Conservation (phyloP, 2,113 vertebrate species). For the Catharus minimus region DNA sequence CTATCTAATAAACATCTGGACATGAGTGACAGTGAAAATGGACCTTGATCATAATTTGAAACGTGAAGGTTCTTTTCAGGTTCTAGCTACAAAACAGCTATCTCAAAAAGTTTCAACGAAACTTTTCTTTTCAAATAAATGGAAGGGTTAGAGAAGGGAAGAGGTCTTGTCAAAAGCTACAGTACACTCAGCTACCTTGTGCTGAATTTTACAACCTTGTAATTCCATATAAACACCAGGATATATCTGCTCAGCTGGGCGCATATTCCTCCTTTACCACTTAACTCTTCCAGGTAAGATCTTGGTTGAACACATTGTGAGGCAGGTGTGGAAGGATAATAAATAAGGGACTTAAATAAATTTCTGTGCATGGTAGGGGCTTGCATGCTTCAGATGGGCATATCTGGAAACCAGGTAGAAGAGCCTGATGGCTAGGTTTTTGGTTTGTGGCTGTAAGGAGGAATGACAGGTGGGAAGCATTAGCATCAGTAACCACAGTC, state of each 20-base stretch:
- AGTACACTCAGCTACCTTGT: not conserved
- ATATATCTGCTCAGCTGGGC: not conserved
- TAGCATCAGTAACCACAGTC: not conserved
- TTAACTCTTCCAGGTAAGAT: not conserved
- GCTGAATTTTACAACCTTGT: not conserved
- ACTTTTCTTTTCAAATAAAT: not conserved
- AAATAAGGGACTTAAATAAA: not conserved
- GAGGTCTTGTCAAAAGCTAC: not conserved
- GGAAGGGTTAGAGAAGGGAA: not conserved
- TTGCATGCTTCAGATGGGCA: accelerated
- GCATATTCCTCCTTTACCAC: not conserved
- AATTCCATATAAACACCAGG: not conserved
- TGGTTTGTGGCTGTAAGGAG: not conserved
- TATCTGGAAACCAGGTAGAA: not conserved
- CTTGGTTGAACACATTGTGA: not conserved
- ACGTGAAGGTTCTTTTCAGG: not conserved
- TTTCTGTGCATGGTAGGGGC: not conserved
- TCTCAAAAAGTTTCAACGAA: not conserved
- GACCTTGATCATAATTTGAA: not conserved
- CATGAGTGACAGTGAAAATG: not conserved
- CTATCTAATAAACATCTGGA: not conserved
- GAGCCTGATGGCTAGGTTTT: not conserved
- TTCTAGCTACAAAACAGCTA: not conserved
- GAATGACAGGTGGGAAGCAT: accelerated
- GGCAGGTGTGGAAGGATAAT: not conserved